These are phyloP conservation scores for honey bee (Apis mellifera) DNA, from an alignment of 1,140 invertebrate species.

Conservation along the genomic window DNA sequence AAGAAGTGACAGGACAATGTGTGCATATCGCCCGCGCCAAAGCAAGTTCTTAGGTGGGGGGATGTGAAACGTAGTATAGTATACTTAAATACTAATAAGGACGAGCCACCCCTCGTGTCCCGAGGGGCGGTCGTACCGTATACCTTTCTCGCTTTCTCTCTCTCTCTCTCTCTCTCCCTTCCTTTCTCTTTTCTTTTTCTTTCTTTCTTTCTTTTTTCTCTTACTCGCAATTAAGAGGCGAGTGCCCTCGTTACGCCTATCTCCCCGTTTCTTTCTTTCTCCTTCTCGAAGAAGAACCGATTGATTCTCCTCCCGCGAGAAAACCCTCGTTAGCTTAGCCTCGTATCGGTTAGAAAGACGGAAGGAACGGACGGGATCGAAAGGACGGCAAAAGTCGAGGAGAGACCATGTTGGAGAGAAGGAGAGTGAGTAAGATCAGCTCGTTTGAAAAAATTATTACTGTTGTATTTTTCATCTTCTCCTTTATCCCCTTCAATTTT, in stretches of 20 bases:
- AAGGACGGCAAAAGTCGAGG: constrained; percentile 9
- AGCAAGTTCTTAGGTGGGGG: constrained; percentile 64
- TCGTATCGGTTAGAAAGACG: constrained; percentile 8
- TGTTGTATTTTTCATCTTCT: too few relatives aligned
- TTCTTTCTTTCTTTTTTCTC: too few relatives aligned
- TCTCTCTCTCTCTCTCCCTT: background rate
- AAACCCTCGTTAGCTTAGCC: constrained; percentile 28
- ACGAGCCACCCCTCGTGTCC: constrained; percentile 64
- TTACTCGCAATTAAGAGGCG: constrained; percentile 59
- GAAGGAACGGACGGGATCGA: background rate
- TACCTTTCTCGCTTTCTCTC: constrained; percentile 19
- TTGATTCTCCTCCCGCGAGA: constrained; percentile 12
- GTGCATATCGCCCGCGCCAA: constrained; percentile 70
- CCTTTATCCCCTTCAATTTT: too few relatives aligned
- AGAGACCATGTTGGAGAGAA: background rate
- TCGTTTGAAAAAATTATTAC: too few relatives aligned
- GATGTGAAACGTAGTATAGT: constrained; percentile 64
- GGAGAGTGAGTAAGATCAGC: too few relatives aligned
- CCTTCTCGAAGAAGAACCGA: constrained; percentile 12
- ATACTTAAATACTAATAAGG: constrained; percentile 62
- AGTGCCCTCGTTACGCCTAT: constrained; percentile 59
- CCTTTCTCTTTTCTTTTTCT: too few relatives aligned
- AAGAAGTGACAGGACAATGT: constrained; percentile 67
- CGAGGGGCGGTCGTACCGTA: constrained; percentile 62
- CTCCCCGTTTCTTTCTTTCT: constrained; percentile 49